phyloP scores from a whole-genome alignment of 2,797 vertebrate species.

The Liparis tanakae region DNA sequence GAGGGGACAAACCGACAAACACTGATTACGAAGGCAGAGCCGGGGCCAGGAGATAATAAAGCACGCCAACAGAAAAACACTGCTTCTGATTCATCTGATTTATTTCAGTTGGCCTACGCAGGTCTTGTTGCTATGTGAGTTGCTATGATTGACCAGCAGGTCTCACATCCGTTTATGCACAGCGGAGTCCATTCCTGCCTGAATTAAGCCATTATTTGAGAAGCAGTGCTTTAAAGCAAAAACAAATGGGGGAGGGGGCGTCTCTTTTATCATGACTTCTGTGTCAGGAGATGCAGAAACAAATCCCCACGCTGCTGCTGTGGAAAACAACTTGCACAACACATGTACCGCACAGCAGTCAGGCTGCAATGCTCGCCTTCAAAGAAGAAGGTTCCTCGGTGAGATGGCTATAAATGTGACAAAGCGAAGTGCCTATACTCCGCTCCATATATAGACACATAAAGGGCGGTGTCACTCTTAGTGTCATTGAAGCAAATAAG shows the following conservation, averaged over 20 bases:
- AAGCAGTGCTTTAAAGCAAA: conserved; percentile 27
- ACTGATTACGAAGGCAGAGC: conserved; percentile 49
- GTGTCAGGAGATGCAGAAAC: conserved; percentile 47
- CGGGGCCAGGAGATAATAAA: conserved; percentile 45
- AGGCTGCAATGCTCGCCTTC: conserved; percentile 38
- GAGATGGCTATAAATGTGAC: conserved; percentile 53
- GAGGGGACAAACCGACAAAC: conserved; percentile 50
- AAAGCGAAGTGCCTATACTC: conserved; percentile 44
- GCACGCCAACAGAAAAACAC: conserved; percentile 51
- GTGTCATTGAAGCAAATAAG: conserved; percentile 48
- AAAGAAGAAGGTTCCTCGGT: conserved; percentile 40
- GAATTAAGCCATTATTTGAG: conserved; percentile 48
- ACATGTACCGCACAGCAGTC: conserved; percentile 19
- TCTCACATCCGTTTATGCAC: conserved; percentile 35
- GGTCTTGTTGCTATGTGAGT: conserved; percentile 75
- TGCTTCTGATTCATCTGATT: conserved; percentile 66
- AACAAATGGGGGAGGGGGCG: background rate
- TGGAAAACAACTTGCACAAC: conserved; percentile 46
- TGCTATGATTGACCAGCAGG: conserved; percentile 72
- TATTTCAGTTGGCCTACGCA: conserved; percentile 64
- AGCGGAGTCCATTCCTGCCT: conserved; percentile 43
- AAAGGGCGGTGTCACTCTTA: conserved; percentile 52
- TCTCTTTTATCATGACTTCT: conserved; percentile 28
- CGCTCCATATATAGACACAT: conserved; percentile 43
- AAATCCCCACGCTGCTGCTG: conserved; percentile 46